A percentile compares a stretch with the other conserved stretches of the same genome.
Evolutionary conservation across 2,797 vertebrate species (phyloP).

Genomic region (Schizopygopsis pylzovi): DNA sequence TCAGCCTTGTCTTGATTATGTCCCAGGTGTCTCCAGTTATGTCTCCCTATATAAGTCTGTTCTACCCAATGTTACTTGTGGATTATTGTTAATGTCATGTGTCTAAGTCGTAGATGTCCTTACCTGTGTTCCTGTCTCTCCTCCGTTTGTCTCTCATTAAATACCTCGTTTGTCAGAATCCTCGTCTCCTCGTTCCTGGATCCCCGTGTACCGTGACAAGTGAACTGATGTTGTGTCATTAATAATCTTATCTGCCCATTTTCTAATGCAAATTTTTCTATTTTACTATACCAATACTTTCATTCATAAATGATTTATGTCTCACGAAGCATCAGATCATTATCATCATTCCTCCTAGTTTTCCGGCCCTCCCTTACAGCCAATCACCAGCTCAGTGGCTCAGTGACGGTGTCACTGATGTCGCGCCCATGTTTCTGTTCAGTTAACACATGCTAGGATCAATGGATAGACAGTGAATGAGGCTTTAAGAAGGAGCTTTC

Average conservation of each 20-base stretch:
- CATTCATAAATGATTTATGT: not conserved
- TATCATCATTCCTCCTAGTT: not conserved
- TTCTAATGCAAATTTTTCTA: not conserved
- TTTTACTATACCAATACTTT: not conserved
- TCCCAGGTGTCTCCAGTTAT: too few relatives aligned
- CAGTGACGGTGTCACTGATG: constrained; percentile 10
- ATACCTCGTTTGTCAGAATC: too few relatives aligned
- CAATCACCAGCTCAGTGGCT: constrained; percentile 11
- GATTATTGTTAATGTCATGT: too few relatives aligned
- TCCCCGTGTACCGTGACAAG: too few relatives aligned
- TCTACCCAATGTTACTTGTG: too few relatives aligned
- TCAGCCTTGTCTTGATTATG: too few relatives aligned
- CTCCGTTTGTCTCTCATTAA: too few relatives aligned
- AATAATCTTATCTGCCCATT: not conserved
- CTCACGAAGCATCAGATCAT: not conserved
- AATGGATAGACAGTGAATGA: constrained; percentile 57
- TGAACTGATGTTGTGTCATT: not conserved
- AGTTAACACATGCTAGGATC: constrained; percentile 52
- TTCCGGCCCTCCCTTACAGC: not conserved
- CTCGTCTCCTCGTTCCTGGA: too few relatives aligned
- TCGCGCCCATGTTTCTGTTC: constrained; percentile 35
- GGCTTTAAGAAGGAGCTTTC: constrained; percentile 54
- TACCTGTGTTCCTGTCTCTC: too few relatives aligned
- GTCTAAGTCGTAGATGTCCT: too few relatives aligned
- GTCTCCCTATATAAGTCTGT: too few relatives aligned